Evolutionary conservation across 2,113 vertebrate species (phyloP), one percentile per base, ranked within the genome.

Genomic region (Climacteris rufus): DNA sequence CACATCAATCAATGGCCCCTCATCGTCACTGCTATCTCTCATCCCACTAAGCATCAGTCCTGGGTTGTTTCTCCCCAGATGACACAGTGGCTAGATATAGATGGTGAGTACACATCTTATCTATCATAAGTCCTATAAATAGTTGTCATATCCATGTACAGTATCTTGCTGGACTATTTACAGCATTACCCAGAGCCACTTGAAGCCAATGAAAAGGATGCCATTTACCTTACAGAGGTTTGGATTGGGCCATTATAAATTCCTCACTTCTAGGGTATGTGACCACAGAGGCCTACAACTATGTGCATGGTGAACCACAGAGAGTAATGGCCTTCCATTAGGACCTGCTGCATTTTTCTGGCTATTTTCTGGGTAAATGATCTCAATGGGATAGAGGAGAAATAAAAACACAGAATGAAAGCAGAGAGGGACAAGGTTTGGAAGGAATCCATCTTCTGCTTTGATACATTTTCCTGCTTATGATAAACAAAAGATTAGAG

Each of bases 51-150:
- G 44, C 83, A 90, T 94, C 77, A 53, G 45, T 68, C 45, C 83
- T 92, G 71, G 88, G 89, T 94, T 90, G 79, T 84, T 45, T 94
- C 49, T 94, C 77, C 77, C 71, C 57, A 87, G 42, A 92, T 96
- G 95, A 92, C 93, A 94, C 42, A 25, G 83, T 64, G 44, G 37
- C 94, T 92, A 82, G 76, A 94, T 95, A 93, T 96, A 96, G 92
- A 93, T 76, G 49, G 40, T 95, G 94, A 96, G 64, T 78, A 81
- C 33, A 54, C 68, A 76, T 92, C 75, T 94, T 96, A 93, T 96
- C 77, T 89, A 94, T 90, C 80, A 21, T 83, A 82, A 86, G 4
- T 14, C 37, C 90, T 96, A 93, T 95, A 95, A 94, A 96, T 95
- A 95, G 87, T 92, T 91, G 61, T 68, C 68, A 70, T 61, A 90